phyloP scores from a whole-genome alignment of 1,140 invertebrate species.

The Aphelenchoides fujianensis region DNA sequence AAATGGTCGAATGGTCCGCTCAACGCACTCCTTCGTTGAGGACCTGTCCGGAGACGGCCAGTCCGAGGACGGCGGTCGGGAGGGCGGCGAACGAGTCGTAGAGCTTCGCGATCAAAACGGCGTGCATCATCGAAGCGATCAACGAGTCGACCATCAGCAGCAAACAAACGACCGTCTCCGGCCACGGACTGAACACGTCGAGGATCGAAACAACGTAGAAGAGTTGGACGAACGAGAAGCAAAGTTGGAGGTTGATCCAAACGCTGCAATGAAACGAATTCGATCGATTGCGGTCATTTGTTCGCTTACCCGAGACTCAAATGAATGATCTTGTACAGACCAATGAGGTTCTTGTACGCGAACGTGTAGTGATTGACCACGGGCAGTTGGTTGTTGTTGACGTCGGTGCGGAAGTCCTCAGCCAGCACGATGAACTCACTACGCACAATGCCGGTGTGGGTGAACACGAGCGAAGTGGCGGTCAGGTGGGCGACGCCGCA shows the following conservation, averaged over 20 bases:
- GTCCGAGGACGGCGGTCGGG: neutral
- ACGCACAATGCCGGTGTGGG: slow-evolving; percentile 11
- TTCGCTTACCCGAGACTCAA: neutral
- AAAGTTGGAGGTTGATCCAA: slow-evolving; percentile 6
- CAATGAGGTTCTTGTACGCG: slow-evolving; percentile 6
- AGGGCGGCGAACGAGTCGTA: neutral
- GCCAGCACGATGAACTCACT: slow-evolving; percentile 17
- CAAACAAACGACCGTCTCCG: neutral
- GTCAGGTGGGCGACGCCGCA: slow-evolving; percentile 11
- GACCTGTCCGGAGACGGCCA: neutral
- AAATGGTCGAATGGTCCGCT: neutral
- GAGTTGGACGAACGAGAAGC: slow-evolving; percentile 6
- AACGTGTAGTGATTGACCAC: slow-evolving; percentile 22
- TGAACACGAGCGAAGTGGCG: slow-evolving; percentile 2
- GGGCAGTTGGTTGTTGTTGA: slow-evolving; percentile 24
- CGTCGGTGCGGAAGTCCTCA: slow-evolving; percentile 18
- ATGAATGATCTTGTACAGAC: neutral
- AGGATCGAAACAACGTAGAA: slow-evolving; percentile 10
- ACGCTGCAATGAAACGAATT: slow-evolving; percentile 2
- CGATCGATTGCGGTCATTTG: neutral
- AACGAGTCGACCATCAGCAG: neutral
- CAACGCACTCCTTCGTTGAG: slow-evolving; percentile 6
- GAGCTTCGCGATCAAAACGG: neutral
- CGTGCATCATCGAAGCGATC: neutral
- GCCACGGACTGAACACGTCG: neutral